phyloP scores from a whole-genome alignment of 2,888 invertebrate genomes.

The Monopis laevigella region DNA sequence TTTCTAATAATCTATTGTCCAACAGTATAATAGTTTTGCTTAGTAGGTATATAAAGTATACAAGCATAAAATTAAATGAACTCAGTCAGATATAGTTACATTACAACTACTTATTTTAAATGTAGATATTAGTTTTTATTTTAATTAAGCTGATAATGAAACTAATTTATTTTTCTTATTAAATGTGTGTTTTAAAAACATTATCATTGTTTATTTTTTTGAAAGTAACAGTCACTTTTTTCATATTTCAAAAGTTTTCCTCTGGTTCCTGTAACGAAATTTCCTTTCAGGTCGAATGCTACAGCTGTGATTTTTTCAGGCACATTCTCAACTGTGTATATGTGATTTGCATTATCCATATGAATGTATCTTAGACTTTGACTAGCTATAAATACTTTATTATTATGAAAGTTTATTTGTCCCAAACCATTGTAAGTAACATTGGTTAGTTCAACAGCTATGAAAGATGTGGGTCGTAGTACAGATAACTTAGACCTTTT shows the following conservation, averaged over 20 bases:
- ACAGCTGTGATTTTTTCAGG: conserved; percentile 41
- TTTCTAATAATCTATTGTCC: too few species aligned
- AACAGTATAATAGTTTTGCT: too few species aligned
- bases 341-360: conserved; percentile 34
- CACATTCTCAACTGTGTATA: conserved; percentile 34
- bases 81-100: too few species aligned
- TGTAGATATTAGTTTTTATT: too few species aligned
- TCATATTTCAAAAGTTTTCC: conserved; percentile 42
- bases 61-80: too few species aligned
- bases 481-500: conserved; percentile 38
- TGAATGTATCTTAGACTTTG: conserved; percentile 38
- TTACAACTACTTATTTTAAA: too few species aligned
- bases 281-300: conserved; percentile 39
- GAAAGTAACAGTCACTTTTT: conserved; percentile 33
- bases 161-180: conserved; percentile 9
- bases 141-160: too few species aligned
- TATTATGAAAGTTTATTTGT: conserved; percentile 42
- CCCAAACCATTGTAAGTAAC: conserved; percentile 39
- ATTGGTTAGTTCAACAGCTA: conserved; percentile 33
- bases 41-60: too few species aligned
- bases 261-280: conserved; percentile 37
- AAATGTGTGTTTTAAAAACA: conserved; percentile 19
- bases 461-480: conserved; percentile 30
- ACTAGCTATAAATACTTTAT: conserved; percentile 40
- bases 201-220: conserved; percentile 22